Percentiles rank a stretch among this genome's conserved stretches.
phyloP scores from a whole-genome alignment of 2,113 vertebrate genomes.

The Micromys minutus region DNA sequence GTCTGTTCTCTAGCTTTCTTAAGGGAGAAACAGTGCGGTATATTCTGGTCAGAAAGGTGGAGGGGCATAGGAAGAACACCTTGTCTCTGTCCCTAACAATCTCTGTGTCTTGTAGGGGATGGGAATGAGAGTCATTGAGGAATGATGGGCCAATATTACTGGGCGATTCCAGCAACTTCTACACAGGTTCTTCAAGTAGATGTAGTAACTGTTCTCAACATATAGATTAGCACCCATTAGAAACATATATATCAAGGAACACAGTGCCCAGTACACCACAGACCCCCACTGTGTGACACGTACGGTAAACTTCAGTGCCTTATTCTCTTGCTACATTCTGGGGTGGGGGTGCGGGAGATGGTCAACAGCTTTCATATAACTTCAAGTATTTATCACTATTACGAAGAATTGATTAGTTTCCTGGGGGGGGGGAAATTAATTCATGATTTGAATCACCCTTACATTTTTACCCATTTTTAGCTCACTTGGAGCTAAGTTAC shows the following conservation, averaged over 20 bases:
- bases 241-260: neutral
- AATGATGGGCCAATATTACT: neutral
- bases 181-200: neutral
- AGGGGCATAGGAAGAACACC: neutral
- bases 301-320: neutral
- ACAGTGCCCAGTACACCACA: neutral
- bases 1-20: neutral
- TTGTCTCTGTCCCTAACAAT: neutral
- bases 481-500: neutral
- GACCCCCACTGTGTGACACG: neutral
- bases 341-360: neutral
- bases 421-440: constrained; percentile 14
- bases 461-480: constrained; percentile 25
- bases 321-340: neutral
- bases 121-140: neutral
- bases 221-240: neutral
- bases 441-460: neutral
- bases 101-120: neutral
- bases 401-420: constrained; percentile 19
- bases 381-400: constrained; percentile 9
- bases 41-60: neutral
- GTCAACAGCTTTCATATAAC: neutral
- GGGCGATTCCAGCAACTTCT: neutral
- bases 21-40: neutral
- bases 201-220: neutral